Conservation (phyloP, 1,140 invertebrate species). For the Neelides sp. region DNA sequence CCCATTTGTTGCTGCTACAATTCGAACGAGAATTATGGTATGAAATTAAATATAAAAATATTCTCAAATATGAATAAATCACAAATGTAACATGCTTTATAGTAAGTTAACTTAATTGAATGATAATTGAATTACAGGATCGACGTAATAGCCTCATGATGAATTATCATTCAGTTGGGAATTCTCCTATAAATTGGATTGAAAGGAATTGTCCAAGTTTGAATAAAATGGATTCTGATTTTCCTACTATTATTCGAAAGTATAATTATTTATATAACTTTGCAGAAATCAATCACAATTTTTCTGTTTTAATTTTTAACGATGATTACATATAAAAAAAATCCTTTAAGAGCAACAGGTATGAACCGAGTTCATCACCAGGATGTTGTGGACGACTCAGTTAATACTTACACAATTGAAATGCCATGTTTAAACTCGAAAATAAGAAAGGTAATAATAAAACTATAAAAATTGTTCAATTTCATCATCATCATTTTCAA, state of each 20-base stretch:
- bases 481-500: too few species aligned
- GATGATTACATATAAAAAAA: background rate
- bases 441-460: conserved; percentile 4
- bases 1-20: background rate
- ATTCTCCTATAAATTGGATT: conserved; percentile 3
- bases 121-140: conserved; percentile 1
- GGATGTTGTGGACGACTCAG: conserved; percentile 17
- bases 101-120: background rate
- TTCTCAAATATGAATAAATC: conserved; percentile 4
- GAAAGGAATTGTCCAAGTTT: background rate
- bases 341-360: background rate
- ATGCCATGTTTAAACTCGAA: conserved; percentile 7
- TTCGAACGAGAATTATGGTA: conserved; percentile 1
- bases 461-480: background rate
- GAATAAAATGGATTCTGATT: background rate
- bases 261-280: background rate
- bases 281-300: background rate
- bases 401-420: conserved; percentile 7
- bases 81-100: background rate
- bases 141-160: background rate
- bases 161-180: conserved; percentile 3
- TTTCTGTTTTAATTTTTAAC: background rate
- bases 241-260: conserved; percentile 3
- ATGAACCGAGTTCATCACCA: background rate
- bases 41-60: too few species aligned